These are phyloP conservation scores for Meta bourneti DNA, from an alignment of 2,888 invertebrate species.

Conservation along the genomic window DNA sequence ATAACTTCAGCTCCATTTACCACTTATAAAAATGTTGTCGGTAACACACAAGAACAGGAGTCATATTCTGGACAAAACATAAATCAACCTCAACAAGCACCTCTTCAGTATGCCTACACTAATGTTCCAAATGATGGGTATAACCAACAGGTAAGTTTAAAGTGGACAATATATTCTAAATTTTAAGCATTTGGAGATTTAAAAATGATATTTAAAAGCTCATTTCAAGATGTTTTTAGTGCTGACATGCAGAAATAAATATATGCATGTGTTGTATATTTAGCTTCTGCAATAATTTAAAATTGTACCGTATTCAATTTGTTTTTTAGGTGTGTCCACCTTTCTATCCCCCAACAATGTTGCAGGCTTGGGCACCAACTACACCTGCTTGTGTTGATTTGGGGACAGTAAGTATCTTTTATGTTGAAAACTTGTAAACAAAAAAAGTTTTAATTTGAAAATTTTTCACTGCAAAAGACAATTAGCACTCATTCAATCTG, in stretches of 20 bases:
- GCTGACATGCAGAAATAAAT: not conserved
- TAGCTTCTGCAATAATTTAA: not conserved
- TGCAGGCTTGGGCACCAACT: conserved; percentile 78
- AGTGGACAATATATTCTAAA: not conserved
- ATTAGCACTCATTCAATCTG: too few relatives aligned
- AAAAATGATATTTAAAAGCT: not conserved
- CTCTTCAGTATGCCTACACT: conserved; percentile 74
- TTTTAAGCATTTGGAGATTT: not conserved
- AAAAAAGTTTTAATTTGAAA: too few relatives aligned
- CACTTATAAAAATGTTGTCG: conserved; percentile 85
- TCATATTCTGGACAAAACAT: conserved; percentile 77
- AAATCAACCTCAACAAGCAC: conserved; percentile 78
- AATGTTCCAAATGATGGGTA: conserved; percentile 76
- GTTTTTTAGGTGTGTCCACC: conserved; percentile 78
- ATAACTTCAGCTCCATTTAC: conserved; percentile 84
- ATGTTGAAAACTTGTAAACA: too few relatives aligned
- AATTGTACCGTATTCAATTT: conserved; percentile 3
- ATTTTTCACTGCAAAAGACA: too few relatives aligned
- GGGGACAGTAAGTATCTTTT: conserved; percentile 77
- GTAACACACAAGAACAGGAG: conserved; percentile 83
- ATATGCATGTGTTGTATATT: too few relatives aligned
- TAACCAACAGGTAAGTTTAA: conserved; percentile 68
- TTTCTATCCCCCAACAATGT: conserved; percentile 79
- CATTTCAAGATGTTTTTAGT: too few relatives aligned
- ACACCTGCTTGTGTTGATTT: conserved; percentile 78